Conservation (phyloP, 2,797 vertebrate genomes). For the Notolabrus celidotus region DNA sequence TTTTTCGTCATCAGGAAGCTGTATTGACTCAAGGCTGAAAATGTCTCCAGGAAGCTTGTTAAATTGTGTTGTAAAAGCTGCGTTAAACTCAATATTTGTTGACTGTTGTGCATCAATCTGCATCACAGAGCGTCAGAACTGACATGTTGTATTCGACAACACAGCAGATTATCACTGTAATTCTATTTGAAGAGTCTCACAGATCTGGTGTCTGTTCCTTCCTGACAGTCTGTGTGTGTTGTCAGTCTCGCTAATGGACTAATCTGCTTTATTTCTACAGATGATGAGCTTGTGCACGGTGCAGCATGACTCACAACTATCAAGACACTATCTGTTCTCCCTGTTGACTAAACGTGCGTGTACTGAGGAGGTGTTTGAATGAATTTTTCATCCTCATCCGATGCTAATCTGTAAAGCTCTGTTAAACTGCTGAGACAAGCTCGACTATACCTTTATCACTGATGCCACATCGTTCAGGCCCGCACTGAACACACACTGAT, state of each 20-base stretch:
- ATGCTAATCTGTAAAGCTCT: constrained; percentile 48
- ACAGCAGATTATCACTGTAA: constrained; percentile 27
- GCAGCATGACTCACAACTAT: constrained; percentile 7
- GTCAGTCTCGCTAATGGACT: constrained; percentile 59
- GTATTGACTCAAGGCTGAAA: no score
- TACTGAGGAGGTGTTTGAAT: constrained; percentile 34
- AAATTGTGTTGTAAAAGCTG: no score
- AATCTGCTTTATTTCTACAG: constrained; percentile 61
- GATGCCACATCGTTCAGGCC: constrained; percentile 31
- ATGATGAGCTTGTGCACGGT: constrained; percentile 36
- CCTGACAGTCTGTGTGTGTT: constrained; percentile 44
- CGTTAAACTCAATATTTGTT: neutral
- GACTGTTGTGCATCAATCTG: neutral
- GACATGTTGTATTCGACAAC: constrained; percentile 9
- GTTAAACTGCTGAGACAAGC: constrained; percentile 62
- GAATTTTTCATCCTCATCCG: constrained; percentile 43
- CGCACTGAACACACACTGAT: constrained; percentile 16
- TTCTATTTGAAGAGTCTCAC: constrained; percentile 50
- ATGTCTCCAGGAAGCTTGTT: no score
- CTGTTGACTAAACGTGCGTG: constrained; percentile 23
- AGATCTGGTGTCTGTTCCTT: constrained; percentile 32
- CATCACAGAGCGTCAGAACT: neutral
- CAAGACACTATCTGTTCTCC: constrained; percentile 6
- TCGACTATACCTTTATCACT: constrained; percentile 41
- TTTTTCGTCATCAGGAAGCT: no score